Base-by-base conservation (phyloP, 2,113 vertebrate species). In the Galeopterus variegatus region DNA sequence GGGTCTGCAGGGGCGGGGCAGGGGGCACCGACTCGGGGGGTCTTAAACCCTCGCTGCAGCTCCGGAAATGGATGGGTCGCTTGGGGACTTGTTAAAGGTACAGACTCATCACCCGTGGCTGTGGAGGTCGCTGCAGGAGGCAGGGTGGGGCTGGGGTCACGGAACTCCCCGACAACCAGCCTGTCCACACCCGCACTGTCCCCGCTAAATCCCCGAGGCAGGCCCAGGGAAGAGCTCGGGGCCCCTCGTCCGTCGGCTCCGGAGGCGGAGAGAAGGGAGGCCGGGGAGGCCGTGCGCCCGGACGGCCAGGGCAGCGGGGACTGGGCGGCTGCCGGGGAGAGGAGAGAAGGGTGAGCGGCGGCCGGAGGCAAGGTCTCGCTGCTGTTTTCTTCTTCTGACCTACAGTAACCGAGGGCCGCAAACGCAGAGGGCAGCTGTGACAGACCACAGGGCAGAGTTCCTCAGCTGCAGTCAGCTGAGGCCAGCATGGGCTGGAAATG, bases 291-390 rank as follows among this genome's bases (percentile, higher is more conserved):
- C 6, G 31, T 33, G 65, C 2, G 2, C 11, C 18, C 21, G 33
- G 41, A 24, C 31, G 28, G n/a, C 4, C 17, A 4, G 36, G 52
- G 13, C 26, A 0, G 11, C 28, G 31, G 28, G 65, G 9, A 28
- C 14, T 24, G 21, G 17, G 45, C 31, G 6, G 6, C 48, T 4
- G 3, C 17, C 0, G 0, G 24, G 24, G 45, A 72, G 64, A 33
- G 58, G 14, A 19, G 19, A 64, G 6, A 41, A 48, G 23, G 48
- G 2, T 2, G 21, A 17, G 19, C 9, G 10, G 52, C 69, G 36
- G 33, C 52, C 14, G 50, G 23, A 24, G n/a, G 18, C 48, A 72
- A 45, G 31, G 41, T 41, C 41, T 1, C 11, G n/a, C 10, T 31
- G 52, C 45, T 41, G 14, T 15, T 23, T 48, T 6, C 9, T 21